These are phyloP conservation scores for Ictalurus furcatus DNA, from an alignment of 2,113 vertebrate genomes.

Conservation along the genomic window DNA sequence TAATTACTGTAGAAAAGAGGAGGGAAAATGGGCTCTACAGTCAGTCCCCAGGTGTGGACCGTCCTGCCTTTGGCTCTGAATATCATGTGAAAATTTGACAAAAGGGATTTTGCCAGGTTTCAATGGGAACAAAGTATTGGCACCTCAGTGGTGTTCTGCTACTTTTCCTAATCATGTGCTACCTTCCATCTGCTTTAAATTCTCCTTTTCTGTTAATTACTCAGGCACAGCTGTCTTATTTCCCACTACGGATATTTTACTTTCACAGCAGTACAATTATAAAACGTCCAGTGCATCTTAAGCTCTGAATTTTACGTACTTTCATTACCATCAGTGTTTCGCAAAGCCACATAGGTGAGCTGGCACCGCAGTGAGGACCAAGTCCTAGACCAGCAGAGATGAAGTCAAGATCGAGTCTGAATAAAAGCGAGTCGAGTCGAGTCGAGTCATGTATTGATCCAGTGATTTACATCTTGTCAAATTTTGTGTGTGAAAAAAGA, in stretches of 20 bases:
- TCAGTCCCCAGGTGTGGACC: neutral
- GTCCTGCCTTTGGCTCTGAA: neutral
- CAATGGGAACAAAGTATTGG: neutral
- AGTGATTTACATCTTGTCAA: neutral
- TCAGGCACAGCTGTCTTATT: neutral
- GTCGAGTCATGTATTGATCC: neutral
- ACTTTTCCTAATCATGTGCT: neutral
- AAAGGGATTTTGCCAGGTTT: conserved; percentile 11
- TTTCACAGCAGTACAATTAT: neutral
- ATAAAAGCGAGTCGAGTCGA: neutral
- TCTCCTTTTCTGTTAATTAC: neutral
- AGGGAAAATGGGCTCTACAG: neutral
- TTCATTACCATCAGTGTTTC: neutral
- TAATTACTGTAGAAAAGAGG: conserved; percentile 22
- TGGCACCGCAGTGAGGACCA: neutral
- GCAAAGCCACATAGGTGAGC: too few relatives aligned
- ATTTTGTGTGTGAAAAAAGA: neutral
- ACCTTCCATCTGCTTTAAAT: neutral
- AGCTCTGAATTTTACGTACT: neutral
- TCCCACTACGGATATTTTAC: neutral
- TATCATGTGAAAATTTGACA: neutral
- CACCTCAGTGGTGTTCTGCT: neutral
- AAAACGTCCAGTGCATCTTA: neutral
- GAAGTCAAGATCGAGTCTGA: neutral
- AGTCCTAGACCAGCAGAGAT: neutral